Evolutionary conservation across 2,888 invertebrate species (phyloP).

Genomic region (Ennomos fuscantarius): DNA sequence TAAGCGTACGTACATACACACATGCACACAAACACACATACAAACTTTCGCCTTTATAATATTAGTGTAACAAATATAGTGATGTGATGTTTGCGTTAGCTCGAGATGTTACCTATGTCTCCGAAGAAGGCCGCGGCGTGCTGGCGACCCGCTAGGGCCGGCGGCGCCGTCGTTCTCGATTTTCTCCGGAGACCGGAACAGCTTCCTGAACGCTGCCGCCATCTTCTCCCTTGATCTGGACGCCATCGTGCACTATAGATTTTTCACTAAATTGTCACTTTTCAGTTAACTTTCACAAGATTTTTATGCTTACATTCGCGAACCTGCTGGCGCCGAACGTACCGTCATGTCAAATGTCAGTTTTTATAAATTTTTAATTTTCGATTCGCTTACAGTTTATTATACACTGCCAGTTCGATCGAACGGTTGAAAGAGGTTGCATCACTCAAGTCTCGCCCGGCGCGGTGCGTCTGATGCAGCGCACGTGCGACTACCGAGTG

Average conservation of each 20-base stretch:
- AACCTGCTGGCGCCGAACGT: slow-evolving; percentile 47
- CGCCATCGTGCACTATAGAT: slow-evolving; percentile 85
- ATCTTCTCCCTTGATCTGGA: slow-evolving; percentile 93
- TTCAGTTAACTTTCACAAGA: slow-evolving; percentile 53
- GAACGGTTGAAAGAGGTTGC: slow-evolving; percentile 49
- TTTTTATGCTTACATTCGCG: slow-evolving; percentile 55
- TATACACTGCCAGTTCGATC: slow-evolving; percentile 40
- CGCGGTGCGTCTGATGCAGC: slow-evolving; percentile 51
- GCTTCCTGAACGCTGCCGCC: slow-evolving; percentile 91
- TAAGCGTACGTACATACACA: too few species aligned
- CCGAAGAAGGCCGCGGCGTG: slow-evolving; percentile 81
- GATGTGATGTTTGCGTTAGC: too few species aligned
- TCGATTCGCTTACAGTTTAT: slow-evolving; percentile 44
- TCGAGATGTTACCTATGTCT: slow-evolving; percentile 70
- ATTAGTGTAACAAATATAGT: too few species aligned
- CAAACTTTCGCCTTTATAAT: too few species aligned
- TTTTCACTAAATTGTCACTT: slow-evolving; percentile 54
- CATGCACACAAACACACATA: too few species aligned
- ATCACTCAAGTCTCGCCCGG: slow-evolving; percentile 62
- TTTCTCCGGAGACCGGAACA: slow-evolving; percentile 90
- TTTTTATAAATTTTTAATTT: slow-evolving; percentile 49
- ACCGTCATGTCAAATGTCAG: slow-evolving; percentile 64
- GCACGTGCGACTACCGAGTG: slow-evolving; percentile 73
- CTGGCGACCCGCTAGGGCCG: slow-evolving; percentile 86
- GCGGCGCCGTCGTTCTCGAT: slow-evolving; percentile 87